These are phyloP conservation scores for Hyppa rectilinea DNA, from an alignment of 2,888 invertebrate genomes.

Conservation along the genomic window DNA sequence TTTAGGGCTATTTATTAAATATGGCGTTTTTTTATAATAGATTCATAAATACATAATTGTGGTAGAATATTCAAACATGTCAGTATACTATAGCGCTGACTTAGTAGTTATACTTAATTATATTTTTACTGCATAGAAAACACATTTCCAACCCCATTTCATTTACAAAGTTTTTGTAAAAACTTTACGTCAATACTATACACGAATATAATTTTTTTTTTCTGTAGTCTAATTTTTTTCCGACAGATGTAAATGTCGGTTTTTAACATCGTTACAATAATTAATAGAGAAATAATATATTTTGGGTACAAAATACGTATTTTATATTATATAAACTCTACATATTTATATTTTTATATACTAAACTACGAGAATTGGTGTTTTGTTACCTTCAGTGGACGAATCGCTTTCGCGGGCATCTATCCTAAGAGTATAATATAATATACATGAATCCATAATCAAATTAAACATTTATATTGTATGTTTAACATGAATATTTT, in stretches of 20 bases:
- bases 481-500: conserved; percentile 44
- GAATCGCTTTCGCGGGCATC: conserved; percentile 84
- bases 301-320: conserved; percentile 45
- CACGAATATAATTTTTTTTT: not conserved
- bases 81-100: conserved; percentile 34
- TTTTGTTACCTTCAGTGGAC: conserved; percentile 89
- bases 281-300: conserved; percentile 9
- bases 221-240: not conserved
- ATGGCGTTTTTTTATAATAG: conserved; percentile 21
- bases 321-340: conserved; percentile 52
- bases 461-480: conserved; percentile 36
- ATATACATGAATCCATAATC: conserved; percentile 40
- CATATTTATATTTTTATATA: conserved; percentile 48
- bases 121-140: conserved; percentile 7
- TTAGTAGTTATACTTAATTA: conserved; percentile 22
- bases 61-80: conserved; percentile 29
- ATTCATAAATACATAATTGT: conserved; percentile 38
- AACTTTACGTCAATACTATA: conserved; percentile 19
- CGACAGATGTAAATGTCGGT: not conserved
- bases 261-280: not conserved
- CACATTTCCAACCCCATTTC: conserved; percentile 4
- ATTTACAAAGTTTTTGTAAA: conserved; percentile 12
- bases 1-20: conserved; percentile 5
- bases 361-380: conserved; percentile 86
- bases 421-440: conserved; percentile 60